Evolutionary conservation across 2,888 invertebrate genomes (phyloP).

Genomic region (Pachydiplax longipennis): DNA sequence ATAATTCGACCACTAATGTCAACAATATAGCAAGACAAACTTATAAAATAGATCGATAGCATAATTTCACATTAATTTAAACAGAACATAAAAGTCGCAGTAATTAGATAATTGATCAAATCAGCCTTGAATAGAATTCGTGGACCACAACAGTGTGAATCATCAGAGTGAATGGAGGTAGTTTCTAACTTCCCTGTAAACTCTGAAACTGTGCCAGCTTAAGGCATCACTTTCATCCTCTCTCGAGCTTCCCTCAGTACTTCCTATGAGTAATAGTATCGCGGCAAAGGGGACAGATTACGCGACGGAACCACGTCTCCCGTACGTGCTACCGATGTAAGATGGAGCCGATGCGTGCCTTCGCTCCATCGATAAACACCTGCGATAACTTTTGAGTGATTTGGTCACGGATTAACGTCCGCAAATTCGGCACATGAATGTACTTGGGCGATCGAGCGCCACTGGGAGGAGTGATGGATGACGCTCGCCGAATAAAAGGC

Average conservation of each 20-base stretch:
- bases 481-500: background rate
- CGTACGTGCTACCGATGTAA: background rate
- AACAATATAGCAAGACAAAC: too few relatives aligned
- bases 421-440: background rate
- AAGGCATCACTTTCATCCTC: background rate
- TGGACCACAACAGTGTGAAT: too few relatives aligned
- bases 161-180: too few relatives aligned
- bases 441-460: background rate
- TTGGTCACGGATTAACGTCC: background rate
- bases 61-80: too few relatives aligned
- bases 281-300: background rate
- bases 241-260: background rate
- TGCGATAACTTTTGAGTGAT: background rate
- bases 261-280: background rate
- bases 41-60: too few relatives aligned
- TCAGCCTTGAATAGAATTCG: too few relatives aligned
- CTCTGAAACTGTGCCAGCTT: too few relatives aligned
- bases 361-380: background rate
- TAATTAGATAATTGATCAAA: too few relatives aligned
- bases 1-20: too few relatives aligned
- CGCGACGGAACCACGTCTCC: background rate
- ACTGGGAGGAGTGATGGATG: background rate
- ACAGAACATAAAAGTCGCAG: too few relatives aligned
- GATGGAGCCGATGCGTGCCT: background rate
- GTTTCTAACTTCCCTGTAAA: too few relatives aligned